A percentile compares a stretch with the other conserved stretches of the same genome.
These are phyloP conservation scores for Paradoxurus hermaphroditus DNA, from an alignment of 2,113 vertebrate species.

Conservation along the genomic window DNA sequence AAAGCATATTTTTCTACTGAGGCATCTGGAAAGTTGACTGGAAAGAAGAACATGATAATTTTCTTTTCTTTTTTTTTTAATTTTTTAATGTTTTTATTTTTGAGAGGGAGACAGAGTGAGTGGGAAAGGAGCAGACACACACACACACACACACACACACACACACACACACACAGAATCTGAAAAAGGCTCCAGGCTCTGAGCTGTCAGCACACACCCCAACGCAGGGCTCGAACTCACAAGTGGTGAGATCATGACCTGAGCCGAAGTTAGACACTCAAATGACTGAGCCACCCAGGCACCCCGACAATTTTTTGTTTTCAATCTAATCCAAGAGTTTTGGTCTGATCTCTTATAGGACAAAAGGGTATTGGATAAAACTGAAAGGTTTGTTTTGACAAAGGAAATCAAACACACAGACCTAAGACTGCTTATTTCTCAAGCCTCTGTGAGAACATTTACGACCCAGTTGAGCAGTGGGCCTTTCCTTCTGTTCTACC, in stretches of 20 bases:
- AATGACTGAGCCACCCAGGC: too few species aligned
- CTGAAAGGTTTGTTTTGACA: neutral
- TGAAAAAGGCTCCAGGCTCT: too few species aligned
- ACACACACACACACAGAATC: too few species aligned
- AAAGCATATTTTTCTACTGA: neutral
- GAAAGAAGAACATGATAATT: neutral
- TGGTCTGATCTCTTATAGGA: neutral
- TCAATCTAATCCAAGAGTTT: neutral
- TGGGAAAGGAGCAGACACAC: too few species aligned
- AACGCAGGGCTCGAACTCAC: too few species aligned
- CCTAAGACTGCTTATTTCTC: neutral
- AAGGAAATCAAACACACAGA: neutral
- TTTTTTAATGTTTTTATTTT: too few species aligned
- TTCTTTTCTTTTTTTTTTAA: too few species aligned
- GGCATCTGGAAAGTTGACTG: neutral
- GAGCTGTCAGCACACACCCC: too few species aligned
- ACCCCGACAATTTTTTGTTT: neutral
- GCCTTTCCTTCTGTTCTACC: neutral
- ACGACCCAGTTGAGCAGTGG: neutral
- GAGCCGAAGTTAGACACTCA: too few species aligned
- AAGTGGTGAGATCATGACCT: too few species aligned
- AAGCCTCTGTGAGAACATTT: neutral
- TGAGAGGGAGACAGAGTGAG: too few species aligned
- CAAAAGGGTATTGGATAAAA: neutral
- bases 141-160: too few species aligned